Evolutionary conservation across 2,888 invertebrate genomes (phyloP).

Genomic region (Lymantria dispar): DNA sequence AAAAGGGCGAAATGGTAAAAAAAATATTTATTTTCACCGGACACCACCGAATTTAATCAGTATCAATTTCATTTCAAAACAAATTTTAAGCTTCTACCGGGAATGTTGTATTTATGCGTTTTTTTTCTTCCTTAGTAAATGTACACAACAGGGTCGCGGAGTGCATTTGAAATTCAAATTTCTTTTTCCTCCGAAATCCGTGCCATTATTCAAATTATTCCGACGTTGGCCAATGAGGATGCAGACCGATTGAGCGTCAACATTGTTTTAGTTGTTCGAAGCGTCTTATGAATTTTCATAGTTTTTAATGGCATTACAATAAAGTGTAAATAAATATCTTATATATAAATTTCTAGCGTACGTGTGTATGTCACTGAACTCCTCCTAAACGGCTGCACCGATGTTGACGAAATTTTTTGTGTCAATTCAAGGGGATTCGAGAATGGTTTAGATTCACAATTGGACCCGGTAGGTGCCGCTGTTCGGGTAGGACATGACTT

Average conservation of each 20-base stretch:
- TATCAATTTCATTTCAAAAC: constrained; percentile 29
- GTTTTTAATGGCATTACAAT: no score
- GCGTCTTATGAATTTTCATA: no score
- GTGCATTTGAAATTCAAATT: constrained; percentile 38
- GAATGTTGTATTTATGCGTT: constrained; percentile 17
- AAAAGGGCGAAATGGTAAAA: constrained; percentile 6
- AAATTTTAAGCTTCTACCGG: constrained; percentile 12
- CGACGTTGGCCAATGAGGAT: constrained; percentile 25
- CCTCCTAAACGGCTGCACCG: no score
- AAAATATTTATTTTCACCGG: constrained; percentile 5
- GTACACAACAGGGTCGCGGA: constrained; percentile 19
- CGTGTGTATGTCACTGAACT: no score
- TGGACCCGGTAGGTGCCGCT: no score
- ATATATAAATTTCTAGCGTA: no score
- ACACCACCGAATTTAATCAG: constrained; percentile 20
- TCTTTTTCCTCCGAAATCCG: constrained; percentile 12
- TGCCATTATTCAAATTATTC: constrained; percentile 38
- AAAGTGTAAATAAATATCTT: no score
- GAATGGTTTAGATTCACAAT: no score
- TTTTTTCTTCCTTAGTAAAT: constrained; percentile 21
- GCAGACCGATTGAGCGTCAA: constrained; percentile 12
- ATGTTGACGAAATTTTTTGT: no score
- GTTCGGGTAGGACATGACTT: no score
- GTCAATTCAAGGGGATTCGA: no score
- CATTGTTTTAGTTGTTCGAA: constrained; percentile 19